These are phyloP conservation scores for Pandemis heparana DNA, from an alignment of 2,888 invertebrate genomes.

Conservation along the genomic window DNA sequence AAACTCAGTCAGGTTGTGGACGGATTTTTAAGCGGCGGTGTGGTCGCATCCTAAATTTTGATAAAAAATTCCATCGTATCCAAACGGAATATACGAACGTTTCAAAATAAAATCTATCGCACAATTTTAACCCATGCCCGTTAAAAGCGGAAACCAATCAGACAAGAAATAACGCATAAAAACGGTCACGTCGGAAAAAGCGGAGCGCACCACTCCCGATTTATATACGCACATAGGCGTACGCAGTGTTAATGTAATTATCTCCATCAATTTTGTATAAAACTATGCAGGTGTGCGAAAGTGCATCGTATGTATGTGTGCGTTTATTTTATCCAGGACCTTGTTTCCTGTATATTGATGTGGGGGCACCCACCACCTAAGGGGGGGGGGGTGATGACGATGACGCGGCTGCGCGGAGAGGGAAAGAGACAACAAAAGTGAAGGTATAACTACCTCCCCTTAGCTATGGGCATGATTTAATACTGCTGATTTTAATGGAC, in stretches of 20 bases:
- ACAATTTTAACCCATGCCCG: not conserved
- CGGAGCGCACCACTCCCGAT: conserved; percentile 31
- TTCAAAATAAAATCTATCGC: conserved; percentile 9
- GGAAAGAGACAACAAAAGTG: conserved; percentile 63
- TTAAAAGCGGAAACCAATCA: conserved; percentile 15
- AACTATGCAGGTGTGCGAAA: conserved; percentile 52
- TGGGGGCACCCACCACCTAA: conserved; percentile 53
- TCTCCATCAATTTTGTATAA: conserved; percentile 78
- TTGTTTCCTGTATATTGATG: conserved; percentile 77
- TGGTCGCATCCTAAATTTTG: too few relatives aligned
- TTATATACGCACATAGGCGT: conserved; percentile 47
- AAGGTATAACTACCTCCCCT: conserved; percentile 44
- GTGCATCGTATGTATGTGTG: conserved; percentile 51
- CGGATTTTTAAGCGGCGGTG: too few relatives aligned
- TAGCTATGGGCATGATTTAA: conserved; percentile 56
- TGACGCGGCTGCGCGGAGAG: conserved; percentile 75
- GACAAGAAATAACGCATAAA: conserved; percentile 24
- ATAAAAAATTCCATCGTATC: not conserved
- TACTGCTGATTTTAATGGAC: conserved; percentile 46
- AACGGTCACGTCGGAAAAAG: conserved; percentile 18
- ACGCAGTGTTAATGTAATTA: conserved; percentile 78
- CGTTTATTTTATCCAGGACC: conserved; percentile 75
- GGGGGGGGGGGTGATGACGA: conserved; percentile 70
- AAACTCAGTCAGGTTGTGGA: too few relatives aligned
- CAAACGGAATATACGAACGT: not conserved